phyloP scores from a whole-genome alignment of 2,888 invertebrate species.

The Agriotes lineatus region DNA sequence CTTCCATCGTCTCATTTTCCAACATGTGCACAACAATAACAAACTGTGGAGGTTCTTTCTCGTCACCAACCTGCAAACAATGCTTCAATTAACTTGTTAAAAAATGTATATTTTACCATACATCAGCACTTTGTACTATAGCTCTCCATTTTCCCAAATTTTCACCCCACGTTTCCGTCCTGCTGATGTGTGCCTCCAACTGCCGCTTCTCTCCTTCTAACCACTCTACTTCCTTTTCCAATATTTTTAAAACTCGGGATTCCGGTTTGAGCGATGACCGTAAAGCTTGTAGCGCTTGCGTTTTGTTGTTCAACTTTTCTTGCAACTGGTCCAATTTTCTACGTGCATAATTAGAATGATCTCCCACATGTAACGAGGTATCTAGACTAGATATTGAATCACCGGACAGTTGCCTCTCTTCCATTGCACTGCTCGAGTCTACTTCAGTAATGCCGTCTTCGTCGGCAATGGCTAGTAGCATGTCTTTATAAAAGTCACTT shows the following conservation, averaged over 20 bases:
- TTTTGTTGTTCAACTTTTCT: conserved; percentile 87
- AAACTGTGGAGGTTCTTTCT: conserved; percentile 74
- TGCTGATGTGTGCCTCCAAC: conserved; percentile 84
- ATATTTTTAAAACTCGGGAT: conserved; percentile 81
- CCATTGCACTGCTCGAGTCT: conserved; percentile 66
- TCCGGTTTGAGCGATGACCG: conserved; percentile 86
- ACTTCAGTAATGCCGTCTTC: conserved; percentile 67
- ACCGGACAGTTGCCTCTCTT: conserved; percentile 71
- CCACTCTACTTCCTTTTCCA: conserved; percentile 88
- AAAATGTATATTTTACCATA: conserved; percentile 57
- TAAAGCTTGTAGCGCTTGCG: conserved; percentile 85
- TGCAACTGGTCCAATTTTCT: conserved; percentile 86
- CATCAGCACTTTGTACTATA: conserved; percentile 85
- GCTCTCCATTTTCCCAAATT: conserved; percentile 91
- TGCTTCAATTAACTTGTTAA: neutral
- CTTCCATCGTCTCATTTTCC: conserved; percentile 72
- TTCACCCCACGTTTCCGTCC: conserved; percentile 92
- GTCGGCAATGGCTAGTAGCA: conserved; percentile 75
- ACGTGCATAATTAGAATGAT: conserved; percentile 86
- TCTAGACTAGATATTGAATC: conserved; percentile 70
- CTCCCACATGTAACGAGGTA: conserved; percentile 75
- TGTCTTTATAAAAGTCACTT: conserved; percentile 85
- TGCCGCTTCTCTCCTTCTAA: conserved; percentile 84
- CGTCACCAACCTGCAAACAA: conserved; percentile 61
- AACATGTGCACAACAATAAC: conserved; percentile 85